Conservation (phyloP, 2,888 invertebrate genomes). For the Agelastica alni region DNA sequence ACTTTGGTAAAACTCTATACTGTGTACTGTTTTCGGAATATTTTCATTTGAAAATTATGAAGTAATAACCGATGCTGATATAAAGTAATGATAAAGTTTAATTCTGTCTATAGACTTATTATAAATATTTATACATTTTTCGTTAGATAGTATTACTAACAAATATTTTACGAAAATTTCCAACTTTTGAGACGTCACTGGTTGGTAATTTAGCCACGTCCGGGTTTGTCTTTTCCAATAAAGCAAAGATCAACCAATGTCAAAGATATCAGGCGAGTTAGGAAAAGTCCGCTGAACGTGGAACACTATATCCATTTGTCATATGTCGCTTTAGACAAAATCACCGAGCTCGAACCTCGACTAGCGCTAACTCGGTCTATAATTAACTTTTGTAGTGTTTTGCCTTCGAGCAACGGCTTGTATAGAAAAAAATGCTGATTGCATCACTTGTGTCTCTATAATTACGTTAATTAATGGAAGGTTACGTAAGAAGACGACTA, state of each 20-base stretch:
- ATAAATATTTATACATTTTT: too few species aligned
- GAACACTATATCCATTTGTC: constrained; percentile 50
- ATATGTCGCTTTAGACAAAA: constrained; percentile 53
- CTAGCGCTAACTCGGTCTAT: constrained; percentile 51
- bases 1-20: too few species aligned
- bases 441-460: constrained; percentile 50
- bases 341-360: constrained; percentile 47
- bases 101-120: too few species aligned
- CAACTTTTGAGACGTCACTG: constrained; percentile 21
- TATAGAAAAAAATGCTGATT: constrained; percentile 45
- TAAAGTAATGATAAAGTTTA: too few species aligned
- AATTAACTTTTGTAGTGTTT: constrained; percentile 50
- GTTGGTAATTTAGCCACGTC: constrained; percentile 27
- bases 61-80: too few species aligned
- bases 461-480: constrained; percentile 49
- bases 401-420: constrained; percentile 43
- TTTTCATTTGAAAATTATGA: too few species aligned
- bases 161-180: too few species aligned
- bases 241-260: constrained; percentile 41
- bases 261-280: constrained; percentile 42
- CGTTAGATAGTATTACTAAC: too few species aligned
- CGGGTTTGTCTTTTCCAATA: constrained; percentile 42
- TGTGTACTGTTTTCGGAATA: too few species aligned
- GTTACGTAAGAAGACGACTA: constrained; percentile 43
- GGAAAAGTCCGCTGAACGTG: constrained; percentile 19